Evolutionary conservation across 2,888 invertebrate genomes (phyloP).

Genomic region (Drosophila acutilabella): DNA sequence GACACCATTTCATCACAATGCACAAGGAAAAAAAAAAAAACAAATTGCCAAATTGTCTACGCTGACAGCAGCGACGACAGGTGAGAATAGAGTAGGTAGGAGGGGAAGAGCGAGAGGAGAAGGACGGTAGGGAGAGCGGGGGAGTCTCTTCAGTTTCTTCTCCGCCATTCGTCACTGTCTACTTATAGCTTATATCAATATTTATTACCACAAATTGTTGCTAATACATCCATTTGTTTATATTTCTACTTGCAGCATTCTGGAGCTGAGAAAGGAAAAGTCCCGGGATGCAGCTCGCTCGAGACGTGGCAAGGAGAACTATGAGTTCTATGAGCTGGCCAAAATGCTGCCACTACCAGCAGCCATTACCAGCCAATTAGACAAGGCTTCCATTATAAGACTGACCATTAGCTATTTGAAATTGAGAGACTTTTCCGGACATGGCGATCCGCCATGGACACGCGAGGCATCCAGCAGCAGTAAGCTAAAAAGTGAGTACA

Average conservation of each 20-base stretch:
- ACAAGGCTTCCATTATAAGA: conserved; percentile 98
- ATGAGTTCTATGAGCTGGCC: conserved; percentile 97
- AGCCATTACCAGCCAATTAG: conserved; percentile 96
- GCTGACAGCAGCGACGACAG: conserved; percentile 63
- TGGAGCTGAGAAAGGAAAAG: conserved; percentile 97
- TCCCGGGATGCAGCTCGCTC: conserved; percentile 96
- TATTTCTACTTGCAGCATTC: conserved; percentile 88
- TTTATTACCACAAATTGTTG: conserved; percentile 48
- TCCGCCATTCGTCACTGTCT: conserved; percentile 67
- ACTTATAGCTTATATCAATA: conserved; percentile 61
- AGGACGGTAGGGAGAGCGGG: conserved; percentile 17
- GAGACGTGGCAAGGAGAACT: conserved; percentile 96
- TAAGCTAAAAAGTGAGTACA: conserved; percentile 92
- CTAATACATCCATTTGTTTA: conserved; percentile 31
- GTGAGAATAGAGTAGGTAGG: conserved; percentile 44
- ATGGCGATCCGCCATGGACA: conserved; percentile 98
- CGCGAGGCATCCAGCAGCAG: conserved; percentile 91
- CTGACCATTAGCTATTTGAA: conserved; percentile 98
- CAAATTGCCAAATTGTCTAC: conserved; percentile 63
- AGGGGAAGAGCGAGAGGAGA: background rate
- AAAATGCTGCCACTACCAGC: conserved; percentile 96
- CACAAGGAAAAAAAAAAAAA: conserved; percentile 28
- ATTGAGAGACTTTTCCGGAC: conserved; percentile 96
- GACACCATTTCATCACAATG: conserved; percentile 76
- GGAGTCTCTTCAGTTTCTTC: background rate